Conservation (phyloP, 2,888 invertebrate genomes). For the Gasteruption jaculator region DNA sequence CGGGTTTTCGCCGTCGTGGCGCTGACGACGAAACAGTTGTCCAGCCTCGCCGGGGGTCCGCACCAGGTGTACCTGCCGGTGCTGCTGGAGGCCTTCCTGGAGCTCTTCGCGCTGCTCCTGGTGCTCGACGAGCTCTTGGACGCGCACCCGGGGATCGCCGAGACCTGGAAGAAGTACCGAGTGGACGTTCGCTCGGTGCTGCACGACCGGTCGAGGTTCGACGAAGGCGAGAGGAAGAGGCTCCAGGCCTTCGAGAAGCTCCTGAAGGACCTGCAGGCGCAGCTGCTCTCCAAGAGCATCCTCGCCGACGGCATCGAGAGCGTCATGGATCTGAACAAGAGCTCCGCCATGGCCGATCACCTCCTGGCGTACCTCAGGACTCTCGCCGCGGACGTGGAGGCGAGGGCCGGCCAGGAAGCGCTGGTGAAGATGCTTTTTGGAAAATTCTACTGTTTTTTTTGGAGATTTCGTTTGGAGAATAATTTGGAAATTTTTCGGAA, state of each 20-base stretch:
- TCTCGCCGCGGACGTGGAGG: slow-evolving; percentile 60
- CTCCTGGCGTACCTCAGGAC: slow-evolving; percentile 65
- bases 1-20: slow-evolving; percentile 37
- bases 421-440: too few relatives aligned
- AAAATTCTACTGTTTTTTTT: too few relatives aligned
- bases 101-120: slow-evolving; percentile 63
- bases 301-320: slow-evolving; percentile 52
- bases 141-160: slow-evolving; percentile 56
- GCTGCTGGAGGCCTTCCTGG: slow-evolving; percentile 59
- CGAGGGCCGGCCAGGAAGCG: slow-evolving; percentile 56
- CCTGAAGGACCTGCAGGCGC: slow-evolving; percentile 65
- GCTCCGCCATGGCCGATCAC: slow-evolving; percentile 59
- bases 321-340: slow-evolving; percentile 53
- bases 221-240: slow-evolving; percentile 60
- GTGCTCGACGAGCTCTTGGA: slow-evolving; percentile 66
- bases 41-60: slow-evolving; percentile 35
- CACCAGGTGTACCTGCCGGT: slow-evolving; percentile 44
- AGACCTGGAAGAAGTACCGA: slow-evolving; percentile 76
- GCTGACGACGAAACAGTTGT: slow-evolving; percentile 39
- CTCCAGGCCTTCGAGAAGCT: slow-evolving; percentile 68
- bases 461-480: too few relatives aligned
- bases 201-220: slow-evolving; percentile 61
- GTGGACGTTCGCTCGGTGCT: slow-evolving; percentile 68
- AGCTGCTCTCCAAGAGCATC: slow-evolving; percentile 58
- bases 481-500: too few relatives aligned